Percentiles rank a stretch among this genome's conserved stretches.
Evolutionary conservation across 2,888 invertebrate genomes (phyloP).

Genomic region (Drosophila greeni): DNA sequence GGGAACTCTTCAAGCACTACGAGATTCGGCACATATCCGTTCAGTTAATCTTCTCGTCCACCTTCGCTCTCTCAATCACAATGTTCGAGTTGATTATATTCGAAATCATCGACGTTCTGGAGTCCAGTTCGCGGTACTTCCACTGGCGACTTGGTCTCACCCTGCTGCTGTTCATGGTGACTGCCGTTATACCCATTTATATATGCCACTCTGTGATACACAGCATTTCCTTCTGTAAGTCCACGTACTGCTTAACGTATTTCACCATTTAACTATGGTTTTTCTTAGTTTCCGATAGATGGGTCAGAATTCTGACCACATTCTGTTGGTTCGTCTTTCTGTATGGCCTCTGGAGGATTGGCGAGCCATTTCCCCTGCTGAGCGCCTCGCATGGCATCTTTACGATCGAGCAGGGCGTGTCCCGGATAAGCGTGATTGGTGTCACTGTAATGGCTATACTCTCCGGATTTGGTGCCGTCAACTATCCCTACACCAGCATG

Average conservation of each 20-base stretch:
- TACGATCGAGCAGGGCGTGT: conserved; percentile 85
- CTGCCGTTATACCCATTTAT: conserved; percentile 97
- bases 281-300: conserved; percentile 84
- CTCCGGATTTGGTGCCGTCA: conserved; percentile 99
- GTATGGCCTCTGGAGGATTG: conserved; percentile 98
- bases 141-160: conserved; percentile 97
- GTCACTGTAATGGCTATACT: conserved; percentile 99
- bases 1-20: conserved; percentile 97
- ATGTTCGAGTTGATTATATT: conserved; percentile 99
- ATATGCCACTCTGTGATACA: conserved; percentile 96
- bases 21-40: conserved; percentile 97
- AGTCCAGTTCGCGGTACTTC: conserved; percentile 86
- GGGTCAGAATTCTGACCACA: conserved; percentile 88
- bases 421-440: conserved; percentile 98
- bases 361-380: conserved; percentile 98
- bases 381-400: conserved; percentile 96
- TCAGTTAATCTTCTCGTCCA: conserved; percentile 96
- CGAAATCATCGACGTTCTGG: conserved; percentile 96
- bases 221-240: conserved; percentile 90
- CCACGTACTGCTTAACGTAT: background rate
- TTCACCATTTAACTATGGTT: background rate
- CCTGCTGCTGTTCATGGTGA: conserved; percentile 93
- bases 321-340: conserved; percentile 94
- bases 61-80: conserved; percentile 97
- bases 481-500: conserved; percentile 99